Percentiles rank a stretch among this genome's conserved stretches.
Conservation (phyloP, 2,797 vertebrate species). For the Paguma larvata region DNA sequence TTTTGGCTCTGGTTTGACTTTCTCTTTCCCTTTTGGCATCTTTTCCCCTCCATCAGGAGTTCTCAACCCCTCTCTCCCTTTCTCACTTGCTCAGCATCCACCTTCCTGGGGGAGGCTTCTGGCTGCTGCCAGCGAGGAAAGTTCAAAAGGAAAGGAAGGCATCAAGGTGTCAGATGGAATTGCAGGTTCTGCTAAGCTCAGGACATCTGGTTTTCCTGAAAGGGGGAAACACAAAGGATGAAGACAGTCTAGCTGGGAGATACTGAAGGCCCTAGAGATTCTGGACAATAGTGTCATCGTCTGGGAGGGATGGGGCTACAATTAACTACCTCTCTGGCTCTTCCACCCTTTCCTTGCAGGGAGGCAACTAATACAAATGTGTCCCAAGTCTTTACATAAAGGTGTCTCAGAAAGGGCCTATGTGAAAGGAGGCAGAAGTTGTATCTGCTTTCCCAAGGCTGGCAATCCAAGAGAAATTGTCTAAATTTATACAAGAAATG, state of each 20-base stretch:
- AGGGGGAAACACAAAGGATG: background rate
- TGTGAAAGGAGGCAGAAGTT: background rate
- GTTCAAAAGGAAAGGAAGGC: background rate
- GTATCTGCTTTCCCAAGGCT: background rate
- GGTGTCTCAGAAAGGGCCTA: background rate
- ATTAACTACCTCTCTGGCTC: conserved; percentile 71
- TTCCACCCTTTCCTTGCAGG: conserved; percentile 59
- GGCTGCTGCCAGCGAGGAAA: background rate
- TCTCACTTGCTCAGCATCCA: background rate
- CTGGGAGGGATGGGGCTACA: background rate
- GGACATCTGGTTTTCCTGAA: conserved; percentile 19
- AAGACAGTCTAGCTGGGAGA: background rate
- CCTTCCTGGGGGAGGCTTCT: background rate
- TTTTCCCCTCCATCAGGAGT: background rate
- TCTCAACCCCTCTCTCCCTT: background rate
- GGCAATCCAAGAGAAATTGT: background rate
- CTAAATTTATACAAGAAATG: conserved; percentile 19
- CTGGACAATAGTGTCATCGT: conserved; percentile 20
- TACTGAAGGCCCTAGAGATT: conserved; percentile 15
- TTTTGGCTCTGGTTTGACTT: background rate
- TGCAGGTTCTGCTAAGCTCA: background rate
- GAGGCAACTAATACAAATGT: background rate
- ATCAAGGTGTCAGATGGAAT: background rate
- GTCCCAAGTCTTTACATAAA: conserved; percentile 35
- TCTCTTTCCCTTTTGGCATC: background rate